phyloP scores from a whole-genome alignment of 1,140 invertebrate species.

The Drosophila ogumai region DNA sequence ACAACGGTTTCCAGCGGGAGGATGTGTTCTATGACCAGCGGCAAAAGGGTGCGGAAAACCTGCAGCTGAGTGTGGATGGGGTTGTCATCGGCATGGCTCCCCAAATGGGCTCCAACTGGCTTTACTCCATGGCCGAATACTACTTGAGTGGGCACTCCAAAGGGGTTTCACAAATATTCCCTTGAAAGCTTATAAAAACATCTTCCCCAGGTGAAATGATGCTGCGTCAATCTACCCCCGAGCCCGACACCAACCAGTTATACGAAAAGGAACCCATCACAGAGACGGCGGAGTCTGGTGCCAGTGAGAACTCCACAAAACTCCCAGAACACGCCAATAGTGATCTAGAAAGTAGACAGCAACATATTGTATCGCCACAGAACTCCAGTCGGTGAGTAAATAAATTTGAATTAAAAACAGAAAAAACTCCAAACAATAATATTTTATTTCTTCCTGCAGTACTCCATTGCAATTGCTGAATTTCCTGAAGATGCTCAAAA shows the following conservation, averaged over 20 bases:
- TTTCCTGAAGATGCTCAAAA: conserved; percentile 59
- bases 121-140: conserved; percentile 47
- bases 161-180: neutral
- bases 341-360: conserved; percentile 65
- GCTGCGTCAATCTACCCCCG: conserved; percentile 15
- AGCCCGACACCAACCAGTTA: conserved; percentile 19
- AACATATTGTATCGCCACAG: conserved; percentile 14
- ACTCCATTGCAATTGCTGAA: conserved; percentile 57
- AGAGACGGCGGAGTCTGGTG: conserved; percentile 1
- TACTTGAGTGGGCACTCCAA: conserved; percentile 43
- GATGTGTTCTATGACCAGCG: conserved; percentile 77
- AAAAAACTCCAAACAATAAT: neutral
- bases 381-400: conserved; percentile 44
- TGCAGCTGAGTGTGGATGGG: conserved; percentile 70
- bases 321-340: conserved; percentile 34
- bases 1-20: conserved; percentile 64
- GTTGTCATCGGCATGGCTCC: conserved; percentile 65
- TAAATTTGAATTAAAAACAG: neutral
- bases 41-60: conserved; percentile 75
- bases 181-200: neutral
- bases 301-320: conserved; percentile 17
- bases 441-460: conserved; percentile 19
- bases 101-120: conserved; percentile 40
- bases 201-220: conserved; percentile 20
- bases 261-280: conserved; percentile 31